Percentiles rank a stretch among this genome's conserved stretches.
Conservation (phyloP, 2,888 invertebrate species). For the Drosophila kanekoi region DNA sequence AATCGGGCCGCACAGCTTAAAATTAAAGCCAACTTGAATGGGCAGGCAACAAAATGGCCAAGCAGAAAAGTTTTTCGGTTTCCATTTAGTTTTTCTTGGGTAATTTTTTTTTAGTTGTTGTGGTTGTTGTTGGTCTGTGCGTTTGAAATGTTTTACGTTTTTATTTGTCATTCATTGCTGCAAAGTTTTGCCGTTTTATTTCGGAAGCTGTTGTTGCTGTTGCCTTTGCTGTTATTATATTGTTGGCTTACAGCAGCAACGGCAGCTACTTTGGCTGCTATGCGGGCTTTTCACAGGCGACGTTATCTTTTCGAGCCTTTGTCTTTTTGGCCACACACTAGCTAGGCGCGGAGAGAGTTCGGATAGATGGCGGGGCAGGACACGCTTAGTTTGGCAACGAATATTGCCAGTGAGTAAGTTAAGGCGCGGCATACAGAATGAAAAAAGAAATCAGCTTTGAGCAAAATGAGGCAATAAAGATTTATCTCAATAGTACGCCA, state of each 20-base stretch:
- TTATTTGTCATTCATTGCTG: slow-evolving; percentile 71
- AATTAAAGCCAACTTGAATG: slow-evolving; percentile 58
- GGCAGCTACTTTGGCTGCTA: slow-evolving; percentile 18
- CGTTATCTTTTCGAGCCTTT: slow-evolving; percentile 62
- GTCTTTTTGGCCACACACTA: slow-evolving; percentile 65
- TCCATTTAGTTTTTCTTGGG: slow-evolving; percentile 59
- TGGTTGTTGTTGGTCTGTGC: slow-evolving; percentile 22
- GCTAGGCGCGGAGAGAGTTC: slow-evolving; percentile 2
- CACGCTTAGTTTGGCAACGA: slow-evolving; percentile 53
- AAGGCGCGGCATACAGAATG: slow-evolving; percentile 37
- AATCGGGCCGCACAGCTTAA: slow-evolving; percentile 25
- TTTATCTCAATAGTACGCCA: slow-evolving; percentile 61
- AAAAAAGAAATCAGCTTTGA: slow-evolving; percentile 68
- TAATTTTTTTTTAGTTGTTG: slow-evolving; percentile 26
- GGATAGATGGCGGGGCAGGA: neutral
- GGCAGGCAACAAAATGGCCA: slow-evolving; percentile 43
- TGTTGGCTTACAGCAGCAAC: slow-evolving; percentile 12
- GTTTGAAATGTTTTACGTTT: slow-evolving; percentile 69
- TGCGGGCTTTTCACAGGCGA: slow-evolving; percentile 61
- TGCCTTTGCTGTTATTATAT: slow-evolving; percentile 26
- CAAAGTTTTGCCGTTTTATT: slow-evolving; percentile 64
- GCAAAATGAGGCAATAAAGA: slow-evolving; percentile 80
- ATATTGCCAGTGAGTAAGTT: slow-evolving; percentile 35
- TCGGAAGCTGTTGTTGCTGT: slow-evolving; percentile 40
- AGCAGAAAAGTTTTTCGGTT: slow-evolving; percentile 63